Conservation (phyloP, 2,888 invertebrate species). For the Brachyptera risi region DNA sequence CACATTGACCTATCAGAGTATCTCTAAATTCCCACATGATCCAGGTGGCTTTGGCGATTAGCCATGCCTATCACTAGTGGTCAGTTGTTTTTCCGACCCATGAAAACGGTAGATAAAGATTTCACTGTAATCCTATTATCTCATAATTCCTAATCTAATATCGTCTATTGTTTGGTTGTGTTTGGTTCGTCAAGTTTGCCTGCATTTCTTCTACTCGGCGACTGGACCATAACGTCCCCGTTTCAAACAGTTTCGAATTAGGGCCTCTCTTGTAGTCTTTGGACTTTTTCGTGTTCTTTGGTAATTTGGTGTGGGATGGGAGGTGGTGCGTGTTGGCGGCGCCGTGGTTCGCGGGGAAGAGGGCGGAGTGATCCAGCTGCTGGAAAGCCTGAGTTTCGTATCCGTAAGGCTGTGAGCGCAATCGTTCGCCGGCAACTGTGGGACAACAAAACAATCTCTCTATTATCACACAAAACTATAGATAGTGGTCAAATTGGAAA, state of each 20-base stretch:
- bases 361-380: constrained; percentile 1
- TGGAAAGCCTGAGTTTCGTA: constrained; percentile 14
- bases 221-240: constrained; percentile 4
- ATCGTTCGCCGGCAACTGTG: neutral
- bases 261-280: constrained; percentile 6
- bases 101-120: neutral
- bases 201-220: constrained; percentile 15
- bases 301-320: neutral
- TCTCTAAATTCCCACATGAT: too few species aligned
- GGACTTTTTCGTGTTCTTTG: constrained; percentile 9
- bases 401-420: constrained; percentile 9
- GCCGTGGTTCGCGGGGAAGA: constrained; percentile 3
- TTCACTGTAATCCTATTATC: neutral
- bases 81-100: too few species aligned
- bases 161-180: neutral
- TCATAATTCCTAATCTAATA: neutral
- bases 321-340: neutral
- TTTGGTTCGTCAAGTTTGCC: constrained; percentile 1
- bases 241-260: neutral
- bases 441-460: too few species aligned
- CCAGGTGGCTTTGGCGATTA: too few species aligned
- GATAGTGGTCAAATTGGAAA: too few species aligned
- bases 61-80: too few species aligned
- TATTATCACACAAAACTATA: too few species aligned
- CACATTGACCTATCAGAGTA: too few species aligned